Base-by-base conservation (phyloP, 2,797 vertebrate genomes). In the Thripadectes ignobilis region DNA sequence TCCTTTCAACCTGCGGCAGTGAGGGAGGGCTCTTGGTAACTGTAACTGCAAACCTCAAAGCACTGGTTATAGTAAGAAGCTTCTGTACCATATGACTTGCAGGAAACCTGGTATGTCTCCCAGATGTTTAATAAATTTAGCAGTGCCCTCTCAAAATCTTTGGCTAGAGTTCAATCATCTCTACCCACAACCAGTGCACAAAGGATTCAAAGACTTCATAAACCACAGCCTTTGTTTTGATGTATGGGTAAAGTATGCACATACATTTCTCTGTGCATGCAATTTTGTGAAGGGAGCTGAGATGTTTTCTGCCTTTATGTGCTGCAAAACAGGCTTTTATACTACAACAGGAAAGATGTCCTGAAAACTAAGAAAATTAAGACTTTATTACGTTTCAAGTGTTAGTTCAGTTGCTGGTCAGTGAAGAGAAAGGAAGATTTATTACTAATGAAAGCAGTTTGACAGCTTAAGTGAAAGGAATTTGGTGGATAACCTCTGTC, bases 71-170 rank as follows among this genome's bases (percentile, higher is more conserved):
- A 80, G 55, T 13, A 68, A 85, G 88, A 69, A 57, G 72, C 91
- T 88, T 76, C 72, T 73, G 51, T 62, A 55, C 68, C 76, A 76
- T 61, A 92, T 38, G 69, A 90, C 43, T 94, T 63, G 36, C 68
- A 88, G 93, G 72, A 90, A 93, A 75, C 36, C 36, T 63, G 41
- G 55, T 88, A 62, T 85, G 94, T 65, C 52, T 83, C 65, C 72
- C 94, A 95, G 86, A 96, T 92, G 91, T 88, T 92, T 85, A 83
- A 83, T 76, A 82, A 96, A 84, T 72, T 45, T 48, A 55, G 68
- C 78, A 75, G 58, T 57, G 82, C 67, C 79, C 66, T 73, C 58
- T 69, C 46, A 72, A 51, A 88, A 41, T 38, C 73, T 73, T 80
- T 94, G 92, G 91, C 87, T 12, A 8, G 36, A 59, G 79, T 90